Conservation (phyloP, 2,797 vertebrate species). For the Lates japonicus region DNA sequence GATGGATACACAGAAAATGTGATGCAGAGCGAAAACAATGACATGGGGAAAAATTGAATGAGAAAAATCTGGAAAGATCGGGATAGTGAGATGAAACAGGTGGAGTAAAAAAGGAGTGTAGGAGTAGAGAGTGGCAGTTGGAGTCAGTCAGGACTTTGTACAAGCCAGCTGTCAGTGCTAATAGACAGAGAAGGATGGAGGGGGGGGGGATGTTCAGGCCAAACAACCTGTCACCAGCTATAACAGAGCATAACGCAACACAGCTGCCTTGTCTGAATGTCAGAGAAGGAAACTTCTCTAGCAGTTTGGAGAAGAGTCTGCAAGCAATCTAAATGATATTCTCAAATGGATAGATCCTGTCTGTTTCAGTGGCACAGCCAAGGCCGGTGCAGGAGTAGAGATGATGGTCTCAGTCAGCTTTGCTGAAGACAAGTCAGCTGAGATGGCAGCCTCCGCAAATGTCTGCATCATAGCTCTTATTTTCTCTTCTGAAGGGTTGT, state of each 20-base stretch:
- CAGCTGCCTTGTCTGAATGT: slow-evolving; percentile 44
- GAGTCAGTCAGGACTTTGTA: slow-evolving; percentile 53
- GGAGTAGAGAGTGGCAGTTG: slow-evolving; percentile 31
- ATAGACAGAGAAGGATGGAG: slow-evolving; percentile 68
- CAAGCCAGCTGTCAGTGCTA: slow-evolving; percentile 77
- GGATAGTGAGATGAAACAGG: slow-evolving; percentile 36
- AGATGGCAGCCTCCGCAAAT: neutral
- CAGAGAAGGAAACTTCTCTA: slow-evolving; percentile 28
- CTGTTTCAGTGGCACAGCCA: neutral
- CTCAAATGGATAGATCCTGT: neutral
- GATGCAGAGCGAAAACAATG: slow-evolving; percentile 21
- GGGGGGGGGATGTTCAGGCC: slow-evolving; percentile 52
- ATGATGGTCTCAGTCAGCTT: neutral
- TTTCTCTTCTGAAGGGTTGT: neutral
- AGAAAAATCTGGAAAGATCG: neutral
- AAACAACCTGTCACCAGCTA: slow-evolving; percentile 71
- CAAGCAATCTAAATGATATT: neutral
- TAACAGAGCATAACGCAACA: slow-evolving; percentile 34
- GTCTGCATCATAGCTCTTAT: neutral
- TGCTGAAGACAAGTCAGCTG: neutral
- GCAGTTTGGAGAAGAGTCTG: slow-evolving; percentile 23
- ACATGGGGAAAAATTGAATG: neutral
- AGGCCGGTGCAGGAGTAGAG: neutral
- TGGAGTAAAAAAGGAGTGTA: neutral
- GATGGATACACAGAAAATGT: slow-evolving; percentile 25